Conservation (phyloP, 2,113 vertebrate genomes). For the Pollimyrus isidori region DNA sequence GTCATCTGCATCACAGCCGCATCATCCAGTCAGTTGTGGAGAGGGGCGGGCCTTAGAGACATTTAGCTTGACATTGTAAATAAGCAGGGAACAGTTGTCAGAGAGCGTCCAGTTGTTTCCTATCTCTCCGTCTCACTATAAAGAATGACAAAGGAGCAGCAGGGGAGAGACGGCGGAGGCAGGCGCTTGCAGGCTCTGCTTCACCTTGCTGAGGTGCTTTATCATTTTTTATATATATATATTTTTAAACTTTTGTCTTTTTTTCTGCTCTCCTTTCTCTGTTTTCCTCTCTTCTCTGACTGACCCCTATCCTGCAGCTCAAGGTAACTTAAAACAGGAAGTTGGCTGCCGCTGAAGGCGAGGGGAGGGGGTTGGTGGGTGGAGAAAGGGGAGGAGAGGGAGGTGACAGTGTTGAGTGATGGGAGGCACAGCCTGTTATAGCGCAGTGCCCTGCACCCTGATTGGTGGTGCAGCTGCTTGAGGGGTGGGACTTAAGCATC, state of each 20-base stretch:
- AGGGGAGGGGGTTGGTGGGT: slow-evolving; percentile 32
- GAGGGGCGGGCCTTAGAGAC: slow-evolving; percentile 57
- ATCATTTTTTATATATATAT: not conserved
- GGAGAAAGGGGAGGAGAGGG: slow-evolving; percentile 40
- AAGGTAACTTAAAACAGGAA: slow-evolving; percentile 99
- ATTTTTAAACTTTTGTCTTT: slow-evolving; percentile 45
- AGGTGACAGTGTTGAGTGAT: slow-evolving; percentile 40
- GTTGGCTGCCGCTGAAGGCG: slow-evolving; percentile 68
- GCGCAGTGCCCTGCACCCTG: slow-evolving; percentile 19
- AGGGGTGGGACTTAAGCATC: slow-evolving; percentile 54
- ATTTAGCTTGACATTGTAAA: slow-evolving; percentile 79
- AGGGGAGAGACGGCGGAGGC: slow-evolving; percentile 48
- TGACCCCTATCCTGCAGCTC: slow-evolving; percentile 98
- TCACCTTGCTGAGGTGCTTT: slow-evolving; percentile 15
- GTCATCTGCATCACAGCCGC: slow-evolving; percentile 45
- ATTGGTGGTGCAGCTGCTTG: slow-evolving; percentile 41
- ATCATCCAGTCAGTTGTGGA: slow-evolving; percentile 43
- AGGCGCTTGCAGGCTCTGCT: slow-evolving; percentile 29
- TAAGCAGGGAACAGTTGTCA: slow-evolving; percentile 69
- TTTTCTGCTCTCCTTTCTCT: slow-evolving; percentile 35
- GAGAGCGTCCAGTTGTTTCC: slow-evolving; percentile 57
- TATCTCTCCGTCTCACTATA: slow-evolving; percentile 49
- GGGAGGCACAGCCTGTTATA: slow-evolving; percentile 57
- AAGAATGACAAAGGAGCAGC: slow-evolving; percentile 28
- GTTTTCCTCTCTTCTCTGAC: slow-evolving; percentile 62